Conservation (phyloP, 1,140 invertebrate genomes). For the Ctenoplectra terminalis region DNA sequence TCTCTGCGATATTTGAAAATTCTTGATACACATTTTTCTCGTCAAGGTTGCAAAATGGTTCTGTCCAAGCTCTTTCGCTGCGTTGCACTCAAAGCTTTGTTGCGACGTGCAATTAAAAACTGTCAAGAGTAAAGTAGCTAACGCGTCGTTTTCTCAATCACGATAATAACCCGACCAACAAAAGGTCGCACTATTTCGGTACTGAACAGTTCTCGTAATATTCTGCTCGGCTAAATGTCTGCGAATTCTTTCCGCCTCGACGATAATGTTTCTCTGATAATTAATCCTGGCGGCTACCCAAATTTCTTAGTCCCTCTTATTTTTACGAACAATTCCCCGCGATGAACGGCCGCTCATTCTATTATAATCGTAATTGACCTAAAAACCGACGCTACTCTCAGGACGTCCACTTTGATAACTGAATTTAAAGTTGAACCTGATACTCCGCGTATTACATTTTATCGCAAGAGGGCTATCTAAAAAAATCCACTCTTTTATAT, state of each 20-base stretch:
- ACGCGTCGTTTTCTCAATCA: conserved; percentile 43
- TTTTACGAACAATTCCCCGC: conserved; percentile 2
- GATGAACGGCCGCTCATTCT: neutral
- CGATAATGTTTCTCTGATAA: conserved; percentile 49
- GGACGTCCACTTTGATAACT: too few relatives aligned
- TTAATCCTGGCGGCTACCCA: conserved; percentile 42
- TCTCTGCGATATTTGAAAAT: neutral
- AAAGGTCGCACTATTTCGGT: conserved; percentile 41
- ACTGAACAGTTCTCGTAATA: conserved; percentile 34
- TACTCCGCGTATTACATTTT: too few relatives aligned
- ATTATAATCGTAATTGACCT: neutral
- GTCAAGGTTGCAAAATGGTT: neutral
- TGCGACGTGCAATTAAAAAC: conserved; percentile 45
- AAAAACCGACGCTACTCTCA: neutral
- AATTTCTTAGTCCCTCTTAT: conserved; percentile 17
- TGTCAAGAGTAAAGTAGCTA: conserved; percentile 25
- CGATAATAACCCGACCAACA: conserved; percentile 38
- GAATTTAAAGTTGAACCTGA: too few relatives aligned
- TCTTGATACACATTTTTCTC: neutral
- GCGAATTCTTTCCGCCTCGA: conserved; percentile 32
- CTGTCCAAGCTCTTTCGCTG: neutral
- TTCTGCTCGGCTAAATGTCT: conserved; percentile 20
- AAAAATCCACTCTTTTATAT: too few relatives aligned
- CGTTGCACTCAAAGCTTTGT: conserved; percentile 33
- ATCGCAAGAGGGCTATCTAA: too few relatives aligned